Percentiles rank a stretch among this genome's conserved stretches.
phyloP scores from a whole-genome alignment of 2,888 invertebrate species.

The Euzetes globulus region DNA sequence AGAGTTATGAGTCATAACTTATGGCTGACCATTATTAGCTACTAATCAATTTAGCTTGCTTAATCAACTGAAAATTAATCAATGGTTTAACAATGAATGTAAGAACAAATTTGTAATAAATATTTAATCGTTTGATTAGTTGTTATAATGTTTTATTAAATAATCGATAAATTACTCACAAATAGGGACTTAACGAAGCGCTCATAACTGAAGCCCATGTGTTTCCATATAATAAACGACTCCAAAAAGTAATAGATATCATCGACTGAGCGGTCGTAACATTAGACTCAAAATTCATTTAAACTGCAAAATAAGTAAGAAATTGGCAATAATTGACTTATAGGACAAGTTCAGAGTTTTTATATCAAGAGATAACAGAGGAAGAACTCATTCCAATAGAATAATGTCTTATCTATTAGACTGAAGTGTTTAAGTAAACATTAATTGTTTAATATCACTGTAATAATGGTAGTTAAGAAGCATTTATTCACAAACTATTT shows the following conservation, averaged over 20 bases:
- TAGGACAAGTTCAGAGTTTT: constrained; percentile 6
- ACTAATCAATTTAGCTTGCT: too few relatives aligned
- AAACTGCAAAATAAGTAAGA: neutral
- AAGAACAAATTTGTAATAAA: neutral
- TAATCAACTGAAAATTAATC: too few relatives aligned
- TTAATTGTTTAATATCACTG: constrained; percentile 22
- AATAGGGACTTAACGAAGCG: neutral
- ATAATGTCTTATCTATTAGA: neutral
- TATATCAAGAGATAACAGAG: constrained; percentile 11
- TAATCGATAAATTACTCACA: constrained; percentile 20
- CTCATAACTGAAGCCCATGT: neutral
- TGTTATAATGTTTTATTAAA: neutral
- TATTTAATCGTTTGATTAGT: constrained; percentile 2
- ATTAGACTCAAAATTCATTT: neutral
- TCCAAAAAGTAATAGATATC: constrained; percentile 13
- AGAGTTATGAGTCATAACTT: too few relatives aligned
- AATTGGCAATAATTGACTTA: neutral
- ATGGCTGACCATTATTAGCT: too few relatives aligned
- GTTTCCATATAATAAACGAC: neutral
- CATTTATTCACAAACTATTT: neutral
- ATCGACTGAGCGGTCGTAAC: neutral
- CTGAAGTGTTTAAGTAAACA: constrained; percentile 18
- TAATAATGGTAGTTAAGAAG: constrained; percentile 20
- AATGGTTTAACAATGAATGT: too few relatives aligned
- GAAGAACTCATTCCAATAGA: constrained; percentile 12